Conservation (phyloP, 2,888 invertebrate species). For the Lymantria dispar region DNA sequence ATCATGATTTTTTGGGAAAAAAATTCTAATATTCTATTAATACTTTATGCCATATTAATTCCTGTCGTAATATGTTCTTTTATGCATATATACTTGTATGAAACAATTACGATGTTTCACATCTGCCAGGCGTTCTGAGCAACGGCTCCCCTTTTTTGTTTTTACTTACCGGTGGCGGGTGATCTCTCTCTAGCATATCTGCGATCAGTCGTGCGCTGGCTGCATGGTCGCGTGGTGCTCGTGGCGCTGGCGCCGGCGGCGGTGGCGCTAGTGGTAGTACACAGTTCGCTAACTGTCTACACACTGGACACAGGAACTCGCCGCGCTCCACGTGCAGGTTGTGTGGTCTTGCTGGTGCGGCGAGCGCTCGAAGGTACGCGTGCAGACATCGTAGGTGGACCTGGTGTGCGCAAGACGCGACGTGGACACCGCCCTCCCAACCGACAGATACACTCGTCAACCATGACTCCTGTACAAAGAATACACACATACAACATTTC, state of each 20-base stretch:
- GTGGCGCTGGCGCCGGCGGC: constrained; percentile 78
- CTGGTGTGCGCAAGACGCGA: constrained; percentile 98
- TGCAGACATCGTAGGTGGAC: constrained; percentile 97
- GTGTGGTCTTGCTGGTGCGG: constrained; percentile 89
- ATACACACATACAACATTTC: no score
- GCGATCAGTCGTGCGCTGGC: constrained; percentile 56
- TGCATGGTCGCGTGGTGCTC: constrained; percentile 78
- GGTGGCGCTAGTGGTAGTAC: constrained; percentile 90
- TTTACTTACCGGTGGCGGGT: constrained; percentile 84
- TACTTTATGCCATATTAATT: no score
- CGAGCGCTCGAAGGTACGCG: constrained; percentile 93
- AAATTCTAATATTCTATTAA: no score
- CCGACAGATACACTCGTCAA: constrained; percentile 88
- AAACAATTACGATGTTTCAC: no score
- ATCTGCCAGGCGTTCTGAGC: no score
- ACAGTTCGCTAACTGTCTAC: constrained; percentile 89
- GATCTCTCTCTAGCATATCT: constrained; percentile 86
- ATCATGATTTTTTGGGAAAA: no score
- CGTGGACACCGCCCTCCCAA: constrained; percentile 96
- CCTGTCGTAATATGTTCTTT: no score
- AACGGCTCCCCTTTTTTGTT: no score
- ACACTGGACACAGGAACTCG: constrained; percentile 97
- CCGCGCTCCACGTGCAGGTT: constrained; percentile 86
- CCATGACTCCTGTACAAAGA: constrained; percentile 85
- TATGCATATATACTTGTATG: no score